Base-by-base conservation (phyloP, 1,140 invertebrate genomes). In the Bradysia coprophila region DNA sequence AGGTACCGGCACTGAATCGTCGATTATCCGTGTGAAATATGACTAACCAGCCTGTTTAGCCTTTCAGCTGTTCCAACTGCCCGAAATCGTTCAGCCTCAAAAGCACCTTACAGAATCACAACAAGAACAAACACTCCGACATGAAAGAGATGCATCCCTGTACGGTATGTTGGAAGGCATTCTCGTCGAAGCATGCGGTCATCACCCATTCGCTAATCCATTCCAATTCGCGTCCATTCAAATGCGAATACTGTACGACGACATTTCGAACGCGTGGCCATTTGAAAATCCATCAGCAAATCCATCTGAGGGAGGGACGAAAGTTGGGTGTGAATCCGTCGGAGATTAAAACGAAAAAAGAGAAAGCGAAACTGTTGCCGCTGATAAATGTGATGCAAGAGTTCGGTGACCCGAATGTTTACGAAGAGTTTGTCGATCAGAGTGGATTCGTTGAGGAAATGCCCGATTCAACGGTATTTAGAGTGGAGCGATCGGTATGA, bases 241-340 rank as follows among this genome's bases (percentile, higher is more conserved):
- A 39, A 11, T 66, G 65, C 50, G 53, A 59, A 4, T 46, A 53
- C 38, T 76, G 73, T 49, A 62, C 59, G 38, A 69, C 73, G 49
- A 61, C 62, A 2, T 76, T 75, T 51, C 72, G 53, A 4, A 56
- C 54, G 24, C 56, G 50, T 18, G 52, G 53, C 0, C 57, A 54
- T 43, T 40, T 52, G 3, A 43, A 49, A 19, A 43, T 47, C 11
- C 61, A 63, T 45, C 44, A 49, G 41, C 59, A 68, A 15, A 63
- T 50, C 22, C 62, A 65, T 43, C 11, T 22, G 11, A 11, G 36
- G 5, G 11, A 20, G 4, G 20, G 15, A 4, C 13, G 6, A 28
- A 28, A 28, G 13, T 13, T 8, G 24, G 13, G 13, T 28, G 24
- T 28, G 6, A 13, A 28, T 8, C 24, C 24, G 24, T 8, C 6